Conservation (phyloP, 2,797 vertebrate species). For the Propithecus perrieri region DNA sequence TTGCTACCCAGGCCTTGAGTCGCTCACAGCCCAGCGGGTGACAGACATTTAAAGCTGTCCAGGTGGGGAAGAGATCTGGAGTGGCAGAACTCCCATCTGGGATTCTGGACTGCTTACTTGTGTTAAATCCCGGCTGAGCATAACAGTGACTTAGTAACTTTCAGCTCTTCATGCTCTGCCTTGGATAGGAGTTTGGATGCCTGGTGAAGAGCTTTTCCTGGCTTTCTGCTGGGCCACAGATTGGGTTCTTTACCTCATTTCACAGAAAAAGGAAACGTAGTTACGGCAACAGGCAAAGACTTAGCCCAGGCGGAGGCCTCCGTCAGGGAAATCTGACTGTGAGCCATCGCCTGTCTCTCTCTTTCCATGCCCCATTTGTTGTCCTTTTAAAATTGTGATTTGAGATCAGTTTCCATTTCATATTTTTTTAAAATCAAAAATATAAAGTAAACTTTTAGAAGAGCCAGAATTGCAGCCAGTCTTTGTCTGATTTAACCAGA, state of each 20-base stretch:
- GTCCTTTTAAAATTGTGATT: slow-evolving; percentile 36
- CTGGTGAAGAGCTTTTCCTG: slow-evolving; percentile 8
- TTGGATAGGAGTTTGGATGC: background rate
- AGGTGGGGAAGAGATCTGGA: background rate
- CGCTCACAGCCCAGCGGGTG: background rate
- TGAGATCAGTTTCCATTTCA: background rate
- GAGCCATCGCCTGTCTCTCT: background rate
- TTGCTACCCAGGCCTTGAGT: background rate
- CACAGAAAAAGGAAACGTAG: slow-evolving; percentile 4
- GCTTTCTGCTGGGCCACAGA: background rate
- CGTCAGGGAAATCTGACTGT: background rate
- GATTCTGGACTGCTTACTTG: background rate
- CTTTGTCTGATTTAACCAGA: slow-evolving; percentile 31
- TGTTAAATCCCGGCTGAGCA: background rate
- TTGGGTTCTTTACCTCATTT: slow-evolving; percentile 19
- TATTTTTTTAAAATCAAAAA: background rate
- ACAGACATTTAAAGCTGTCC: background rate
- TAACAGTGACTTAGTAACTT: background rate
- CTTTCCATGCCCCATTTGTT: background rate
- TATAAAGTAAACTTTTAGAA: slow-evolving; percentile 19
- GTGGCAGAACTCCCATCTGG: background rate
- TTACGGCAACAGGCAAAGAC: background rate
- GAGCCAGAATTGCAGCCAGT: background rate
- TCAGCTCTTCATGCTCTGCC: background rate
- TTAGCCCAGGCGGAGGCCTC: background rate